Conservation (phyloP, 2,888 invertebrate genomes). For the Cheilosia impressa region DNA sequence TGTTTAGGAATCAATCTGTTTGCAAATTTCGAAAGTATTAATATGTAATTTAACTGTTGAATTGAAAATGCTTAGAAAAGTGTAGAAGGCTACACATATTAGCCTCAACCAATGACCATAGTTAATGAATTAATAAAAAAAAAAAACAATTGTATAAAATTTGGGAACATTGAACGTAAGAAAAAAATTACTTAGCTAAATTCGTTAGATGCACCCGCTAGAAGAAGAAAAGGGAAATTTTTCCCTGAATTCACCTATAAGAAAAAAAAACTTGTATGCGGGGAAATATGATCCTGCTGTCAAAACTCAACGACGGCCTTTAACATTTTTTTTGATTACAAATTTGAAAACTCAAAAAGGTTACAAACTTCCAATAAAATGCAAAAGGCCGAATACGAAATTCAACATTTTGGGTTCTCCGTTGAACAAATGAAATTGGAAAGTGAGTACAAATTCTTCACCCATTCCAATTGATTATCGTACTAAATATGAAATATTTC, state of each 20-base stretch:
- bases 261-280: slow-evolving; percentile 15
- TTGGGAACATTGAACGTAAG: too few relatives aligned
- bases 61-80: too few relatives aligned
- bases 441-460: slow-evolving; percentile 74
- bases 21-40: too few relatives aligned
- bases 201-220: too few relatives aligned
- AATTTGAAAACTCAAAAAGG: slow-evolving; percentile 11
- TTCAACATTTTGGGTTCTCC: slow-evolving; percentile 79
- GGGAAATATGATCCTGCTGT: slow-evolving; percentile 9
- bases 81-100: too few relatives aligned
- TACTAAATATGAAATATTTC: not conserved
- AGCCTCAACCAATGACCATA: too few relatives aligned
- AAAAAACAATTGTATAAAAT: too few relatives aligned
- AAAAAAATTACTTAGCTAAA: too few relatives aligned
- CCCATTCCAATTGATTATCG: not conserved
- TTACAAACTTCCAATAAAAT: slow-evolving; percentile 51
- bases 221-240: not conserved
- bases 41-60: too few relatives aligned
- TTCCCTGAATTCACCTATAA: slow-evolving; percentile 16
- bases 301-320: slow-evolving; percentile 59
- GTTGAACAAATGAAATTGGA: slow-evolving; percentile 77
- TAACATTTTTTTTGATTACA: not conserved
- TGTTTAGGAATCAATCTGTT: too few relatives aligned
- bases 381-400: slow-evolving; percentile 78
- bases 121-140: too few relatives aligned